phyloP scores from a whole-genome alignment of 1,140 invertebrate species.

The Chymomyza costata region DNA sequence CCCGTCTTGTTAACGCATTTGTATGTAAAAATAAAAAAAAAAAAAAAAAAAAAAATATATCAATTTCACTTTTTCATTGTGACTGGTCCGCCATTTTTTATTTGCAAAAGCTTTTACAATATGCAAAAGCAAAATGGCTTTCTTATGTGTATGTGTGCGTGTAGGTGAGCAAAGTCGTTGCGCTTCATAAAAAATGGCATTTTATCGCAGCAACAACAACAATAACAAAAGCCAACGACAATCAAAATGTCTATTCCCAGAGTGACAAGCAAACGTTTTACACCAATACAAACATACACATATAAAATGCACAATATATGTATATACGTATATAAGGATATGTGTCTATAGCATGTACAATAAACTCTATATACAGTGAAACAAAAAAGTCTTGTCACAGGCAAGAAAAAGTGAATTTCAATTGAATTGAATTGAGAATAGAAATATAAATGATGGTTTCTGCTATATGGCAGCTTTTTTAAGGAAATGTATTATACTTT shows the following conservation, averaged over 20 bases:
- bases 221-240: conserved; percentile 47
- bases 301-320: conserved; percentile 21
- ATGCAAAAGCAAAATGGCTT: conserved; percentile 1
- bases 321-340: neutral
- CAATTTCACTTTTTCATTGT: conserved; percentile 59
- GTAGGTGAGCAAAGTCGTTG: conserved; percentile 28
- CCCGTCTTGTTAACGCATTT: conserved; percentile 59
- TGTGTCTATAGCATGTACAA: no score
- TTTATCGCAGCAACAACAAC: conserved; percentile 23
- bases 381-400: no score
- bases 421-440: no score
- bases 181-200: conserved; percentile 15
- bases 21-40: no score
- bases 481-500: no score
- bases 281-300: conserved; percentile 12
- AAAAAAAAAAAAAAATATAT: conserved; percentile 28
- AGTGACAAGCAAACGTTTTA: neutral
- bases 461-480: no score
- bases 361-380: no score
- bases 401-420: no score
- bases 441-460: no score
- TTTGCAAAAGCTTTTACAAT: conserved; percentile 19
- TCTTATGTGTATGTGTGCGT: conserved; percentile 16
- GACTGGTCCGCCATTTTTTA: conserved; percentile 16
- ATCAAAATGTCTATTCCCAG: conserved; percentile 26